Conservation (phyloP, 2,888 invertebrate species). For the Drosophila aldrichi region DNA sequence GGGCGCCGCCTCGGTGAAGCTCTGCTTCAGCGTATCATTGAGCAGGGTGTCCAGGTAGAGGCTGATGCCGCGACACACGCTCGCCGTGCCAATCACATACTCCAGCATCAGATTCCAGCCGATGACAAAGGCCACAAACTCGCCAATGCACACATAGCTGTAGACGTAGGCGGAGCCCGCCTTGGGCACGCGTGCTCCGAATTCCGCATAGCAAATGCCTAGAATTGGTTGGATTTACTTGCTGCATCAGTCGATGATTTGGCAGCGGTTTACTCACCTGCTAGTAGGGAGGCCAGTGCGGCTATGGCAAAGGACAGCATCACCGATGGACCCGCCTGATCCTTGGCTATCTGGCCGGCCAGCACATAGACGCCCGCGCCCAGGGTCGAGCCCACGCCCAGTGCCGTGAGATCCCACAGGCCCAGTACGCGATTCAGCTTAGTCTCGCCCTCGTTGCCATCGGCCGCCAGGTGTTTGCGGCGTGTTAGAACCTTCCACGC, state of each 20-base stretch:
- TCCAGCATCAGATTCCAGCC: constrained; percentile 97
- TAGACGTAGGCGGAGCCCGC: constrained; percentile 96
- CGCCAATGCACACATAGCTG: constrained; percentile 92
- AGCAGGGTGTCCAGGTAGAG: constrained; percentile 90
- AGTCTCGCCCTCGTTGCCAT: constrained; percentile 74
- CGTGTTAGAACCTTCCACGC: constrained; percentile 84
- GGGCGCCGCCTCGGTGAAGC: constrained; percentile 88
- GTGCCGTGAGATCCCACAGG: constrained; percentile 89
- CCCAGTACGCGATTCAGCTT: constrained; percentile 83
- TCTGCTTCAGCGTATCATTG: constrained; percentile 88
- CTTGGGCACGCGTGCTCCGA: constrained; percentile 92
- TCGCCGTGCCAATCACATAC: constrained; percentile 90
- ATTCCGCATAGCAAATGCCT: constrained; percentile 96
- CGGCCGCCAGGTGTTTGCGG: constrained; percentile 79
- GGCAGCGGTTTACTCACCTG: constrained; percentile 87
- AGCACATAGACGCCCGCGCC: constrained; percentile 96
- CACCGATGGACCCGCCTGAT: constrained; percentile 93
- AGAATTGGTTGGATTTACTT: constrained; percentile 26
- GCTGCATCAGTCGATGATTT: background rate
- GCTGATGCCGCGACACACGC: constrained; percentile 91
- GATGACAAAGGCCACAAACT: constrained; percentile 93
- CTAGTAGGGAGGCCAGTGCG: constrained; percentile 92
- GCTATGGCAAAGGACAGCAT: constrained; percentile 95
- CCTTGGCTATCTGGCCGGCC: constrained; percentile 91
- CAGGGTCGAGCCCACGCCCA: constrained; percentile 92